Base-by-base conservation (phyloP, 2,888 invertebrate species). In the Harpalus rufipes region DNA sequence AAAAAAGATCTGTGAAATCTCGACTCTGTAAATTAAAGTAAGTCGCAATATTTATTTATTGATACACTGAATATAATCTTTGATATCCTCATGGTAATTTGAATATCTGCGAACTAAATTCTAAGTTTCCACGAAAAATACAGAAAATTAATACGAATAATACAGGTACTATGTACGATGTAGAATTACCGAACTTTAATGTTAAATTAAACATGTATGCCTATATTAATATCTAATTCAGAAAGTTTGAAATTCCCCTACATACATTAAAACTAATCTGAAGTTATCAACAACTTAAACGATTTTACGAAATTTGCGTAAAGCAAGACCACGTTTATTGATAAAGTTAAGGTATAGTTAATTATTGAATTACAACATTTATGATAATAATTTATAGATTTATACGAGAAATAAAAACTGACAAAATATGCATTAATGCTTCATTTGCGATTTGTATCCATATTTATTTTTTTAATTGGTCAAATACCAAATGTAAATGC, bases 271-370 rank as follows among this genome's bases (percentile, higher is more conserved):
- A 63, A 63, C 63, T 63, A 25, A 25, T 21, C 16, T 21, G 21
- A 10, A 63, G 21, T 63, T 63, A 59, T 14, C 18, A 59, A 5
- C 59, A 63, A 63, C 21, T 63, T 63, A 63, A 63, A 18, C 63
- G 63, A 63, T 63, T 63, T 21, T 25, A 63, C 12, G 8, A 63
- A 63, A 63, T 63, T 7, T 63, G 18, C 10, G 63, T 63, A 21
- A 63, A 63, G 63, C 63, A 21, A 63, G 12, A 63, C 63, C 8
- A 25, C 25, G 1, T 63, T 63, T 21, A 63, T 63, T 21, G 8
- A 21, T 25, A 25, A 63, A 18, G 63, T 63, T 63, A 12, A 51
- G 12, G 12, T 4, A 18, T 63, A 21, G 63, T 21, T 63, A 63
- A 63, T 63, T 63, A 63, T 18, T 4, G 25, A 63, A 63, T 25